phyloP scores from a whole-genome alignment of 92 coral and sea anemone species.

The Bergia puertoricense region DNA sequence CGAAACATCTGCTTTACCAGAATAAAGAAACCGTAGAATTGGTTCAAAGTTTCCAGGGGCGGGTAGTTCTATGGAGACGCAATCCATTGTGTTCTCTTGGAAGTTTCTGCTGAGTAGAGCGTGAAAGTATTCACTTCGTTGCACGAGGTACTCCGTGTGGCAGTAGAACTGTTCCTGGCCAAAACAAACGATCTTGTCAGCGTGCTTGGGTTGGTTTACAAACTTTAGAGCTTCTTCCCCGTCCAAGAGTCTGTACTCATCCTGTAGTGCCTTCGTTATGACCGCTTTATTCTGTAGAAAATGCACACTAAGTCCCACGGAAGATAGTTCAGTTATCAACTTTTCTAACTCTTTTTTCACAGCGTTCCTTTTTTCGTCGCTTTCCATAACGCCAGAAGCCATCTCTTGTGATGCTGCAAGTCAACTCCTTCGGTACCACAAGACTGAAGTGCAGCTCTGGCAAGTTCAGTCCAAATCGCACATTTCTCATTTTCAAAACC shows the following conservation, averaged over 20 bases:
- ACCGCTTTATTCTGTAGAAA: slow-evolving; percentile 84
- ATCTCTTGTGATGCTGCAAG: not conserved
- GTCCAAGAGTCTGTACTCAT: slow-evolving; percentile 73
- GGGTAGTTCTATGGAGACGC: slow-evolving; percentile 80
- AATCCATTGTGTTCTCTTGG: slow-evolving; percentile 84
- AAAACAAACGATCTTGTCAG: slow-evolving; percentile 83
- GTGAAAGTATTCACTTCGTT: slow-evolving; percentile 87
- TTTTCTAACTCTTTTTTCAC: slow-evolving; percentile 60
- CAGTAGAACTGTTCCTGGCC: slow-evolving; percentile 83
- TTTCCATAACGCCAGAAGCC: not conserved
- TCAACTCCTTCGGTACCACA: not conserved
- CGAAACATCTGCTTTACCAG: slow-evolving; percentile 73
- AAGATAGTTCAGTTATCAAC: slow-evolving; percentile 52
- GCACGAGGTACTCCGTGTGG: slow-evolving; percentile 83
- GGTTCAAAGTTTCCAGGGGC: slow-evolving; percentile 84
- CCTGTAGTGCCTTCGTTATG: slow-evolving; percentile 59
- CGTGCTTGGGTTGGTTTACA: slow-evolving; percentile 86
- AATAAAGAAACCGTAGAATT: slow-evolving; percentile 77
- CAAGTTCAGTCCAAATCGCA: not conserved
- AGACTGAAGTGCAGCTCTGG: not conserved
- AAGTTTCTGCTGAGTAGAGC: slow-evolving; percentile 81
- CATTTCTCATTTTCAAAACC: slow-evolving; percentile 1
- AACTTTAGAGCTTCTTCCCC: slow-evolving; percentile 92
- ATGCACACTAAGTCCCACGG: slow-evolving; percentile 83
- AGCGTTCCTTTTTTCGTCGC: slow-evolving; percentile 43